These are phyloP conservation scores for Ips nitidus DNA, from an alignment of 1,140 invertebrate species.

Conservation along the genomic window DNA sequence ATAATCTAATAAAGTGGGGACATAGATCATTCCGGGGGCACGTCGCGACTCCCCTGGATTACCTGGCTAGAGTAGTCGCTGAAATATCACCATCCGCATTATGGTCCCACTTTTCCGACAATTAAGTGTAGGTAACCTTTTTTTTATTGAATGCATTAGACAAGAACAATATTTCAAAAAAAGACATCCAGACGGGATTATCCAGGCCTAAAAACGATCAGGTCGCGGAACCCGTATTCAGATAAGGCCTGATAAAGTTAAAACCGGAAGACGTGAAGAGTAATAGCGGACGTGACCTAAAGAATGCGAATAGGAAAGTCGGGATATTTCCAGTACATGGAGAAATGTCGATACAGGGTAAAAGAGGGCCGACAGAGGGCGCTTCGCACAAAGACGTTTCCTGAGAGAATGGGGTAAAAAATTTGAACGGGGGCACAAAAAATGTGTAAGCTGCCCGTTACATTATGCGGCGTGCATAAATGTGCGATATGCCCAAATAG, in stretches of 20 bases:
- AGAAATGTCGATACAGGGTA: constrained; percentile 30
- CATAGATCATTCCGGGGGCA: constrained; percentile 41
- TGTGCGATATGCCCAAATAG: background rate
- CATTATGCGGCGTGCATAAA: constrained; percentile 1
- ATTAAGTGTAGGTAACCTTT: background rate
- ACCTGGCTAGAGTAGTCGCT: constrained; percentile 37
- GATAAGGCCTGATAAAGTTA: constrained; percentile 34
- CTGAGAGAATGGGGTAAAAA: background rate
- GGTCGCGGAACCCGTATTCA: constrained; percentile 19
- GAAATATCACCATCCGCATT: constrained; percentile 40
- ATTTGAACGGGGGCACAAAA: too few species aligned
- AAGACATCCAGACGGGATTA: constrained; percentile 13
- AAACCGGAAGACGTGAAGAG: constrained; percentile 31
- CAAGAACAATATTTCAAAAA: constrained; percentile 10
- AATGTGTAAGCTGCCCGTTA: background rate
- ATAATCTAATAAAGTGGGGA: constrained; percentile 47
- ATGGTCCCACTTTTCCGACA: constrained; percentile 11
- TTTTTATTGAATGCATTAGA: background rate
- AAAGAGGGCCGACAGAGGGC: background rate
- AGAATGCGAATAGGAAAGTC: constrained; percentile 34
- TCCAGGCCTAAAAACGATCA: constrained; percentile 28
- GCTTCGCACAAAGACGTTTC: background rate
- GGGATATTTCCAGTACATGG: constrained; percentile 28
- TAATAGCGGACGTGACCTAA: constrained; percentile 37
- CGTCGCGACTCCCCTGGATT: constrained; percentile 39